phyloP scores from a whole-genome alignment of 2,888 invertebrate species.

The Torymus aiolomorphi region DNA sequence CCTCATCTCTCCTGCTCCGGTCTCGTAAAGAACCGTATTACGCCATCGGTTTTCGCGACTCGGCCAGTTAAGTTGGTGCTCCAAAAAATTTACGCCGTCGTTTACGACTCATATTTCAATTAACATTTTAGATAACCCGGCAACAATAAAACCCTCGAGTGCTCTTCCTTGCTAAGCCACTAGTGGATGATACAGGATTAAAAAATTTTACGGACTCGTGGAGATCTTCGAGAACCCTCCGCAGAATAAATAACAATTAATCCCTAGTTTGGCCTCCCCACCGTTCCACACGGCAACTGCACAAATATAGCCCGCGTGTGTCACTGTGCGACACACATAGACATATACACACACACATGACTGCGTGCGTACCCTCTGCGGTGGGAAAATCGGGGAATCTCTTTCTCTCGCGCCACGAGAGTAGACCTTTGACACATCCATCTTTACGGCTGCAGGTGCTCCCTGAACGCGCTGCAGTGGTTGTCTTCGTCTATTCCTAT shows the following conservation, averaged over 20 bases:
- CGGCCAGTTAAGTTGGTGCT: too few species aligned
- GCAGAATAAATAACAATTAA: neutral
- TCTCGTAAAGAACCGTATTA: conserved; percentile 15
- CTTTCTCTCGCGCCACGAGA: conserved; percentile 9
- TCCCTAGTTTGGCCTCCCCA: conserved; percentile 5
- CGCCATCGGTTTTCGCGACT: conserved; percentile 4
- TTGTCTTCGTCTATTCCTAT: neutral
- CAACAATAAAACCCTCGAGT: too few species aligned
- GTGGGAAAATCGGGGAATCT: conserved; percentile 43
- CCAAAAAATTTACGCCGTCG: too few species aligned
- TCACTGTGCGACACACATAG: too few species aligned
- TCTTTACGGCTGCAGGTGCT: conserved; percentile 34
- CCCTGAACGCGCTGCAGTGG: conserved; percentile 11
- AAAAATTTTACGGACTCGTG: too few species aligned
- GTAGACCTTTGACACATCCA: conserved; percentile 20
- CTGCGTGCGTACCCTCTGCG: conserved; percentile 3
- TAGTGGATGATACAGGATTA: too few species aligned
- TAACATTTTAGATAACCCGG: too few species aligned
- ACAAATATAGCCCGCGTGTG: conserved; percentile 10
- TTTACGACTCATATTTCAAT: too few species aligned
- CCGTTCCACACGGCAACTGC: conserved; percentile 13
- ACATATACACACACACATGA: neutral
- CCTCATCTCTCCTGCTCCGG: conserved; percentile 1
- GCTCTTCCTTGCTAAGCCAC: too few species aligned
- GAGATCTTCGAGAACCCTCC: too few species aligned